Evolutionary conservation across 35 echinoderm and acorn worm species (phyloP), one percentile per base, ranked within the genome.

Genomic region (Hemicentrotus pulcherrimus): DNA sequence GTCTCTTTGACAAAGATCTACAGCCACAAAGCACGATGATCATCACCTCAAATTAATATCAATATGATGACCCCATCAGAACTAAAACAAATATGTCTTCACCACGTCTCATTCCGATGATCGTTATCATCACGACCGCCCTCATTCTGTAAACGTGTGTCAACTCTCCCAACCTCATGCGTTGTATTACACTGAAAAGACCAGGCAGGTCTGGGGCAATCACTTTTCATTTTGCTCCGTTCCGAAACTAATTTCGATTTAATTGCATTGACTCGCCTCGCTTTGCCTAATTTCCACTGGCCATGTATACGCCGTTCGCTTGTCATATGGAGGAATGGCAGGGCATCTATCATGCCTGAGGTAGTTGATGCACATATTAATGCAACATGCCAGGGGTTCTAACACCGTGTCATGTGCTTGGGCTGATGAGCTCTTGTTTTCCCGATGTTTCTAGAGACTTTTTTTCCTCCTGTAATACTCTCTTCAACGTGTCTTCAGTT

Each of bases 201-300:
- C 11, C 52, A 59, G 4, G 16, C 52, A 88, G 87, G 88, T 41
- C 47, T 24, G 16, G 46, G 46, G 91, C 91, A 93, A 93, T 93
- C 48, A 58, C 48, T 93, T 93, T 93, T 93, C 45, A 93, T 93
- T 93, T 93, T 58, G 10, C 30, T 11, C 46, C 91, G 91, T 58
- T 93, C 91, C 46, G 48, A 93, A 93, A 93, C 91, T 93, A 93
- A 93, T 93, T 93, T 93, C 45, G 46, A 93, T 93, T 93, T 93
- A 93, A 93, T 93, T 93, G 91, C 91, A 58, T 32, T 58, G 48
- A 58, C 91, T 93, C 48, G 48, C 15, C 30, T 58, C 91, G 30
- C 19, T 31, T 55, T 47, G 48, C 46, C 32, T 90, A 90, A 41
- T 90, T 90, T 90, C 88, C 7, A 7, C 19, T 78, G 65, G 65